These are phyloP conservation scores for Polypterus bichir DNA, from an alignment of 2,113 vertebrate species.

Conservation along the genomic window DNA sequence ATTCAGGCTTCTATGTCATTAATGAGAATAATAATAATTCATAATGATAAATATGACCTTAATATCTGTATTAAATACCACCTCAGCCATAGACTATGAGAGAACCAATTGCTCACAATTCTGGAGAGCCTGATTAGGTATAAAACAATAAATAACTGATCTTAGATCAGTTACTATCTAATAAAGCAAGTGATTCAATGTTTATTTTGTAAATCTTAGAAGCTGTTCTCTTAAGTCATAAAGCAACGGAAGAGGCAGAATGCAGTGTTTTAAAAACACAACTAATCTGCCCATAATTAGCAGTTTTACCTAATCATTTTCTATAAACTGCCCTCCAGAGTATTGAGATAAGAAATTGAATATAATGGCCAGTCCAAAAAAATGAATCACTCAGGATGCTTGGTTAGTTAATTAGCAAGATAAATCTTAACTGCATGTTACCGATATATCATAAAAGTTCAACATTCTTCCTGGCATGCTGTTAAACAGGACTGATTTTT, in stretches of 20 bases:
- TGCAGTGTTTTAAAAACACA: slow-evolving; percentile 22
- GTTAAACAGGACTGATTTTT: slow-evolving; percentile 7
- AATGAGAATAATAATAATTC: too few species aligned
- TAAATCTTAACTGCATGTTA: slow-evolving; percentile 54
- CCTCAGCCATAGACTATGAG: too few species aligned
- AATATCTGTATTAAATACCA: too few species aligned
- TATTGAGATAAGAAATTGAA: slow-evolving; percentile 37
- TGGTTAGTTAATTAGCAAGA: slow-evolving; percentile 44
- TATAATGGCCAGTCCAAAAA: slow-evolving; percentile 24
- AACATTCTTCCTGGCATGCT: slow-evolving; percentile 24
- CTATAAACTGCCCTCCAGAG: slow-evolving; percentile 32
- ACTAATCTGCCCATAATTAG: slow-evolving; percentile 52
- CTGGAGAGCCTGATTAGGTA: too few species aligned
- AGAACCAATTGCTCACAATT: too few species aligned
- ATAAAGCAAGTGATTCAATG: too few species aligned
- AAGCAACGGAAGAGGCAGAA: slow-evolving; percentile 21
- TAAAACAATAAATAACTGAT: too few species aligned
- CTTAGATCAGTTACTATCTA: too few species aligned
- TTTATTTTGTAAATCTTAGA: too few species aligned
- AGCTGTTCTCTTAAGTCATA: too few species aligned
- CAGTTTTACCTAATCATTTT: slow-evolving; percentile 43
- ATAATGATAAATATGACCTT: too few species aligned
- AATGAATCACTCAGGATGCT: slow-evolving; percentile 55
- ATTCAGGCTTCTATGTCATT: too few species aligned
- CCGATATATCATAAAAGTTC: slow-evolving; percentile 55